Evolutionary conservation across 2,797 vertebrate genomes (phyloP).

Genomic region (Odontamblyopus rebecca): DNA sequence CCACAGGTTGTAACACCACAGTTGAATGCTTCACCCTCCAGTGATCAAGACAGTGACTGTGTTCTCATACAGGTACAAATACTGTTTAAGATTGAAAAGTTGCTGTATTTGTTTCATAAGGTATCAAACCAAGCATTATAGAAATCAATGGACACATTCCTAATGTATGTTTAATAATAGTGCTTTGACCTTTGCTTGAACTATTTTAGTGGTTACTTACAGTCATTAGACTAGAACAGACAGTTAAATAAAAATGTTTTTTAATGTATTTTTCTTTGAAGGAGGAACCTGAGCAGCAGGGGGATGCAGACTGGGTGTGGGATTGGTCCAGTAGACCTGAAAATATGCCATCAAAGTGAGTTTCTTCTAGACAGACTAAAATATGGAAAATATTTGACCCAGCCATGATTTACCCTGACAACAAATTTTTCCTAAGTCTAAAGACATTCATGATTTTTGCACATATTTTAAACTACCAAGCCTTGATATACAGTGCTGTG

Average conservation of each 20-base stretch:
- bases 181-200: not conserved
- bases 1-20: conserved; percentile 61
- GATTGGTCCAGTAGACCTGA: conserved; percentile 81
- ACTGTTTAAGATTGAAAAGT: not conserved
- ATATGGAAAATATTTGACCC: not conserved
- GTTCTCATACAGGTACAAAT: conserved; percentile 71
- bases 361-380: not conserved
- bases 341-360: conserved; percentile 77
- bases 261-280: conserved; percentile 14
- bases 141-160: no score
- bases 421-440: conserved; percentile 12
- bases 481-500: no score
- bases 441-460: conserved; percentile 30
- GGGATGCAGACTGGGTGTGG: conserved; percentile 77
- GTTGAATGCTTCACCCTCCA: conserved; percentile 59
- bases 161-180: not conserved
- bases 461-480: conserved; percentile 30
- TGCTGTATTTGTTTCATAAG: not conserved
- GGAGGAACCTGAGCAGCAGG: conserved; percentile 70
- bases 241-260: not conserved
- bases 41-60: conserved; percentile 76
- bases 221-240: not conserved
- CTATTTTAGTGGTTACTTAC: not conserved
- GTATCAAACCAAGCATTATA: not conserved
- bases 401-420: conserved; percentile 12